These are phyloP conservation scores for Eulemur coronatus DNA, from an alignment of 2,797 vertebrate genomes.

Conservation along the genomic window DNA sequence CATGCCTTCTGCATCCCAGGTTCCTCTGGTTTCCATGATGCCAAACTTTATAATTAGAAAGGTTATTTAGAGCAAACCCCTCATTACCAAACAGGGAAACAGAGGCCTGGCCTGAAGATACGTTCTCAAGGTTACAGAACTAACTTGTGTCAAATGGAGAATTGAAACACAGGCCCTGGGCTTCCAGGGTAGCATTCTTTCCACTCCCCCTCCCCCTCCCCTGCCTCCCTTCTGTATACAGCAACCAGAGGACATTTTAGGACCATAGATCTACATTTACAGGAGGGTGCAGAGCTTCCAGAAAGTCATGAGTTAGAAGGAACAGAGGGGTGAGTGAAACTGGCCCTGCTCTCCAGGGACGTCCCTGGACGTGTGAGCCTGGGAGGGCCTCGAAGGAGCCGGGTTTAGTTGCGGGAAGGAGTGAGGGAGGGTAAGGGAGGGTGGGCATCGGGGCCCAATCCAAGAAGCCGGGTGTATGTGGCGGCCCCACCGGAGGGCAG, in stretches of 20 bases:
- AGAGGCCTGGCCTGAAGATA: conserved; percentile 50
- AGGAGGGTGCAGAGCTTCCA: background rate
- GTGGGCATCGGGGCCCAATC: background rate
- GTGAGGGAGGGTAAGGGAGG: background rate
- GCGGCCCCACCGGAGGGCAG: background rate
- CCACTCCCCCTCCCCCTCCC: background rate
- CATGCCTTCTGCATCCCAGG: background rate
- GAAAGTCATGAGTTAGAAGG: background rate
- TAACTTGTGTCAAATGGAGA: background rate
- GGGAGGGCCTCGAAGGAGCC: background rate
- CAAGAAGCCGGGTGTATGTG: background rate
- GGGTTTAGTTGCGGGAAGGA: background rate
- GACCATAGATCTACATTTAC: background rate
- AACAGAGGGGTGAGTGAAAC: background rate
- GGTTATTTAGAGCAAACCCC: conserved; percentile 38
- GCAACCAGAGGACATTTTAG: background rate
- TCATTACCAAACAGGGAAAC: conserved; percentile 59
- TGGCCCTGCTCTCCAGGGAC: background rate
- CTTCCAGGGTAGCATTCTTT: background rate
- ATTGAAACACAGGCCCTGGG: background rate
- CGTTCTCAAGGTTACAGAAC: conserved; percentile 31
- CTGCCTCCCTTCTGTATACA: background rate
- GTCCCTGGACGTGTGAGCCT: background rate
- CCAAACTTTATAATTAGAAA: conserved; percentile 47
- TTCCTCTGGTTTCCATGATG: conserved; percentile 41